Base-by-base conservation (phyloP, 2,888 invertebrate species). In the Cybosia mesomella region DNA sequence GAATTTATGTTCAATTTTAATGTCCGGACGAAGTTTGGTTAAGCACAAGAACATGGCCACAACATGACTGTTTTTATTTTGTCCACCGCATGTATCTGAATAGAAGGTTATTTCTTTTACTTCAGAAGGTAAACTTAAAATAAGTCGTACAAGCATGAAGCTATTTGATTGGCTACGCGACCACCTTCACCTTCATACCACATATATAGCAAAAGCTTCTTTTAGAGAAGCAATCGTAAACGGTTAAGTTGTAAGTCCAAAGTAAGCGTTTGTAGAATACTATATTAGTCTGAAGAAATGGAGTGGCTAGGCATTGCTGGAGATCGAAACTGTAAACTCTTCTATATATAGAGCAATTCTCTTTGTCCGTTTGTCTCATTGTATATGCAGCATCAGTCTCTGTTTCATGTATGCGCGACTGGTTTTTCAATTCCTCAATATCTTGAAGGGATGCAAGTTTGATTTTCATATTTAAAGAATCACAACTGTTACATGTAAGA, bases 1-100 rank as follows among this genome's bases (percentile, higher is more conserved):
- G 21, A 64, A 64, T 57, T 64, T 64, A 57, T 64, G 64, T 39
- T 64, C 36, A 54, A 54, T 54, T 63, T 32, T 63, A 63, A 32
- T 32, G 32, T 59, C 43, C 58, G n/a, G 43, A 66, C 58, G 34
- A 66, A 61, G 32, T 69, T 53, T 53, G 7, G 55, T 22, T 24
- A 24, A 22, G 24, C 24, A 13, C 24, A 24, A n/a, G 54, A 18
- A 18, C n/a, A 21, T 18, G 54, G 15, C 43, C 10, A 15, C 13
- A 15, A n/a, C n/a, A n/a, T n/a, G n/a, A n/a, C n/a, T n/a, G n/a
- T n/a, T n/a, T n/a, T n/a, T n/a, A n/a, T n/a, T n/a, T n/a, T n/a
- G n/a, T n/a, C n/a, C n/a, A n/a, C n/a, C n/a, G n/a, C n/a, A n/a
- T n/a, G n/a, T n/a, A 43, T 11, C 5, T 43, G 43, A 43, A 43